Base-by-base conservation (phyloP, 2,113 vertebrate species). In the Caretta caretta region DNA sequence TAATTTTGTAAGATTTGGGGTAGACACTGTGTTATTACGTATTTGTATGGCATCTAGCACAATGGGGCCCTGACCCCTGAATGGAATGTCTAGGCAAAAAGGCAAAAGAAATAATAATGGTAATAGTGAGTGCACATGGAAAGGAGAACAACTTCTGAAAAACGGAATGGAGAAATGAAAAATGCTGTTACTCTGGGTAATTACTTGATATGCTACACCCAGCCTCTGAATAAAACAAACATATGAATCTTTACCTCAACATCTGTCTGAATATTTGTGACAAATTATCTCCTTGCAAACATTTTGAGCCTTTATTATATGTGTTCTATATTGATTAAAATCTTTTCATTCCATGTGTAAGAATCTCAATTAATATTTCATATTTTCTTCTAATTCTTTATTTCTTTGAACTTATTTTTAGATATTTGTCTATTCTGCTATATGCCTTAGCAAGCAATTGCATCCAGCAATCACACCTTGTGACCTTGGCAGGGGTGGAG, bases 371-470 rank as follows among this genome's bases (percentile, higher is more conserved):
- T 94, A 97, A 97, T 97, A 96, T 98, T 98, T 98, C 84, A 98
- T 96, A 94, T 88, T 96, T 97, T 87, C 89, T 97, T 97, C 83
- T 89, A 85, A 89, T 92, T 97, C 88, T 89, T 88, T 89, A 69
- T 46, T 81, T 94, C 94, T 97, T 97, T 97, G 96, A 98, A 97
- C 93, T 98, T 98, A 94, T 97, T 96, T 97, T 98, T 97, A 98
- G 87, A 94, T 97, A 94, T 96, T 96, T 97, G 75, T 95, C 93
- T 80, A 88, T 97, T 98, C 79, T 81, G 76, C 96, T 96, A 92
- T 16, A 11, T 88, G 78, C 87, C 97, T 98, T 96, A 96, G 90
- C 93, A 96, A 98, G 96, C 96, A 96, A 92, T 97, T 97, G 84
- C 95, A 89, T 97, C 96, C 83, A 91, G 87, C 65, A 97, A 88